phyloP scores from a whole-genome alignment of 2,113 vertebrate species.

The Urocolius indicus region DNA sequence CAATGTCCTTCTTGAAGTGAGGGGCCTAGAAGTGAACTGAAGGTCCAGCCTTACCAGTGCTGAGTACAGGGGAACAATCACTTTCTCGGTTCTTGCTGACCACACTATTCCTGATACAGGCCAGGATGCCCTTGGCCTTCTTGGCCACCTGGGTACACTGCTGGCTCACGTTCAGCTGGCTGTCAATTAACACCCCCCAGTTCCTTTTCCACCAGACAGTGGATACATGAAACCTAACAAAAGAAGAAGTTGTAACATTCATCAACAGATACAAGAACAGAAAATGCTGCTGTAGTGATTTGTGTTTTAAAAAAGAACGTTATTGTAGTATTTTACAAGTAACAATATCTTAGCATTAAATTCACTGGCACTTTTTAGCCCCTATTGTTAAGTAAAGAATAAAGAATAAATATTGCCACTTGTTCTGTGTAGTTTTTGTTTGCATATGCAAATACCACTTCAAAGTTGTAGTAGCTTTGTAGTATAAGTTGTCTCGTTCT shows the following conservation, averaged over 20 bases:
- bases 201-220: too few species aligned
- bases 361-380: constrained; percentile 25
- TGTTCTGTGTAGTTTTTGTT: not conserved
- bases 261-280: not conserved
- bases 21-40: too few species aligned
- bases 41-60: too few species aligned
- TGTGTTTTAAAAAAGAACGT: not conserved
- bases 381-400: constrained; percentile 20
- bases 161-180: too few species aligned
- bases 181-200: too few species aligned
- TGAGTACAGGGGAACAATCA: too few species aligned
- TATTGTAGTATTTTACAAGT: too few species aligned
- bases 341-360: not conserved
- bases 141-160: too few species aligned
- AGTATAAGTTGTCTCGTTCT: not conserved
- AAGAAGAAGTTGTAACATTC: not conserved
- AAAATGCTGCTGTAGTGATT: not conserved
- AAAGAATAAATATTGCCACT: not conserved
- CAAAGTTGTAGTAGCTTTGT: not conserved
- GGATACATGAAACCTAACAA: not conserved
- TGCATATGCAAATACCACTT: not conserved
- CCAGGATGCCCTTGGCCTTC: too few species aligned
- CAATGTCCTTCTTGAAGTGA: too few species aligned
- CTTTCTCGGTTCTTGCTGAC: too few species aligned
- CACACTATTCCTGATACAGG: too few species aligned